Percentiles rank a stretch among this genome's conserved stretches.
These are phyloP conservation scores for Crotalus horridus DNA, from an alignment of 2,113 vertebrate species.

Conservation along the genomic window DNA sequence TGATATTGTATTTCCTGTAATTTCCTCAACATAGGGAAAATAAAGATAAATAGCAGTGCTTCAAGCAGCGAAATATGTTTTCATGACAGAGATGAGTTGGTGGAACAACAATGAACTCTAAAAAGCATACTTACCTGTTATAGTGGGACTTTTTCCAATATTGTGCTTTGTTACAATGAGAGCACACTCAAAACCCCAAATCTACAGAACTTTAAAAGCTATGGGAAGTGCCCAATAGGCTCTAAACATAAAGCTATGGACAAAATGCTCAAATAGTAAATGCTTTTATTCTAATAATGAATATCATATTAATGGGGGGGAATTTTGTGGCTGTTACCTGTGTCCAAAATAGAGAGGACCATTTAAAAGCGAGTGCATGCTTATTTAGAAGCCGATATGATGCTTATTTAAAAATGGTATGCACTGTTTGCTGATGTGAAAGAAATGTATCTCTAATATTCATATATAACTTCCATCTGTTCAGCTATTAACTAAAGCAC, in stretches of 20 bases:
- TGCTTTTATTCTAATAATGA: not conserved
- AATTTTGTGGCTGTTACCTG: not conserved
- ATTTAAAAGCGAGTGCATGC: not conserved
- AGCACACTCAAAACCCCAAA: slow-evolving; percentile 22
- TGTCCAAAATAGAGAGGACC: not conserved
- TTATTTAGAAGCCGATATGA: not conserved
- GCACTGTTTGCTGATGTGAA: not conserved
- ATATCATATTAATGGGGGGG: not conserved
- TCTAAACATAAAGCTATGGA: not conserved
- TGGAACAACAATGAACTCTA: not conserved
- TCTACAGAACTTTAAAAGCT: not conserved
- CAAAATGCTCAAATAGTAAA: not conserved
- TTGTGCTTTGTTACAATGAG: slow-evolving; percentile 15
- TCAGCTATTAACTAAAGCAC: not conserved
- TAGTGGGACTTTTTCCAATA: not conserved
- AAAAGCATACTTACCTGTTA: not conserved
- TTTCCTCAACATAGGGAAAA: not conserved
- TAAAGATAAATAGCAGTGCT: not conserved
- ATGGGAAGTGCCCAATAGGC: not conserved
- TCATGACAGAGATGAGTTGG: not conserved
- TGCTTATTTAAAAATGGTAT: not conserved
- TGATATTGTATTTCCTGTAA: not conserved
- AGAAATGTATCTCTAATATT: not conserved
- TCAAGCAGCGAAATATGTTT: not conserved
- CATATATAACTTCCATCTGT: not conserved